Evolutionary conservation across 2,888 invertebrate genomes (phyloP), one percentile per base, ranked within the genome.

Genomic region (Pardosa pseudoannulata): DNA sequence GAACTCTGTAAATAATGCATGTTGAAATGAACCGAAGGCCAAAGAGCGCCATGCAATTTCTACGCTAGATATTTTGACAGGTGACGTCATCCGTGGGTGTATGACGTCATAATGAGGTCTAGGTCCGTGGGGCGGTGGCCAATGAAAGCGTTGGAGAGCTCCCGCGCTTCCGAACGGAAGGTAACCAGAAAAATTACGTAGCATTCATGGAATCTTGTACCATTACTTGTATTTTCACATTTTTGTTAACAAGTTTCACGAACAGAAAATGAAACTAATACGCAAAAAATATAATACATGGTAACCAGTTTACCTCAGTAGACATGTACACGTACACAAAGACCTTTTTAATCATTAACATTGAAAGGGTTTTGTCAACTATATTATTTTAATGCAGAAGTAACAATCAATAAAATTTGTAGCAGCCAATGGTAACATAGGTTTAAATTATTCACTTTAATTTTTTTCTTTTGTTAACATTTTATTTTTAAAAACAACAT

Each of bases 71-170:
- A 79, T 79, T 72, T 79, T 62, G 39, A 72, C 56, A 72, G 72
- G 67, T 80, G 80, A 73, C 80, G 80, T 80, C 80, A 80, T 73
- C 65, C 80, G 73, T 73, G 67, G 73, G 80, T 46, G 80, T 64
- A 62, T 80, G 73, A 80, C 80, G 80, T 64, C 73, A 80, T 80
- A 72, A 72, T 65, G 79, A 79, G 79, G 79, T 79, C 79, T 79
- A 72, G 79, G 79, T 72, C 64, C 72, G 71, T 46, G 62, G 36
- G 71, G 62, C 36, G 79, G 72, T 6, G 64, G 23, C 79, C 79
- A 78, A 78, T 78, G 64, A 72, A 39, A 79, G 39, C 19, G 36
- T 27, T 39, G 32, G 72, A 31, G 19, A 29, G 71, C 56, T 79
- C 79, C 79, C 79, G 79, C 79, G 79, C 72, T 79, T 79, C 71